Conservation (phyloP, 1,140 invertebrate species). For the Pentalonia nigronervosa region DNA sequence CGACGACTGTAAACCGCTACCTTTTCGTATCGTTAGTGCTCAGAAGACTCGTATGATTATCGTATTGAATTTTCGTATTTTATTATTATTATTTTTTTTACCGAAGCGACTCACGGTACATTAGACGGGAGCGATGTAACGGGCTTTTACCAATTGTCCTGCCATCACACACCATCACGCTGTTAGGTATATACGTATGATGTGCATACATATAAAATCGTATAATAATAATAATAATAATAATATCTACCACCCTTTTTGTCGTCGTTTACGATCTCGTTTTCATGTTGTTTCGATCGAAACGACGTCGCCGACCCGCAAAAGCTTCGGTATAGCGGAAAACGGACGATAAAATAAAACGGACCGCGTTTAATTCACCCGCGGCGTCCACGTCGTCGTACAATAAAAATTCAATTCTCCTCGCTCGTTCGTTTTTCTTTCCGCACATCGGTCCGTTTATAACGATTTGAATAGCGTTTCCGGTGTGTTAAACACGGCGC, state of each 20-base stretch:
- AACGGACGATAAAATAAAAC: neutral
- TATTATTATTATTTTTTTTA: neutral
- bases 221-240: constrained; percentile 13
- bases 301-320: neutral
- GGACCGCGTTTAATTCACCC: constrained; percentile 29
- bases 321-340: neutral
- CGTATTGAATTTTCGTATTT: neutral
- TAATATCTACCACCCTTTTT: neutral
- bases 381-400: neutral
- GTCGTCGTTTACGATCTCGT: constrained; percentile 26
- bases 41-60: neutral
- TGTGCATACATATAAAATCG: neutral
- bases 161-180: neutral
- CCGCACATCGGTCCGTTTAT: constrained; percentile 6
- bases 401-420: constrained; percentile 34
- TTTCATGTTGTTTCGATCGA: neutral
- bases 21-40: neutral
- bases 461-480: constrained; percentile 9
- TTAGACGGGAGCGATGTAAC: neutral
- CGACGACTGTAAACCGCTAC: neutral
- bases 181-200: neutral
- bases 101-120: neutral
- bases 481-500: neutral
- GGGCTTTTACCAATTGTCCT: neutral
- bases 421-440: neutral